Evolutionary conservation across 2,888 invertebrate species (phyloP), one percentile per base, ranked within the genome.

Genomic region (Megamerina dolium): DNA sequence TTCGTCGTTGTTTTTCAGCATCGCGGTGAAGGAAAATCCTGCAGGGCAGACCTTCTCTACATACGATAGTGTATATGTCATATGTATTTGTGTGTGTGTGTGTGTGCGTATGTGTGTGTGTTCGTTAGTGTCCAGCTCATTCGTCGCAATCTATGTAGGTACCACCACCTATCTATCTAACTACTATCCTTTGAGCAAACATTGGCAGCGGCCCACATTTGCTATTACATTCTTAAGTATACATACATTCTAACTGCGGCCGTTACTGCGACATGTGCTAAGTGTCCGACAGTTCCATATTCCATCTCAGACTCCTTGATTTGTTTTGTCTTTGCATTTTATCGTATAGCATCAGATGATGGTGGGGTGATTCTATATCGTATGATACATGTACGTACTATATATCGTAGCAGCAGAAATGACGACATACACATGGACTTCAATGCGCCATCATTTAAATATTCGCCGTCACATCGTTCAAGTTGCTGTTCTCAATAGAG

Each of bases 221-320:
- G 45, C 31, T 31, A 16, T 42, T 38, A 41, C 46, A 42, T 46
- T 48, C 45, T 45, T 43, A 35, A 40, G 43, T 41, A 31, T 40
- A 53, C 44, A 53, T 49, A 45, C 46, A 54, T 52, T 42, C 44
- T 43, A 43, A 49, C 51, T 54, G 49, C 49, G 48, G 51, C 49
- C 51, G 46, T 43, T 48, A 46, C 43, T 46, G 53, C 53, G 50
- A 51, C 51, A 49, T 51, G 35, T 44, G 39, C 44, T 21, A 23
- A 29, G 23, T 35, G 44, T 37, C 37, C 37, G 16, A 20, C 23
- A 23, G 23, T 23, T 23, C 23, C 10, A 6, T 10, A 23, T 10
- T 10, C 23, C 23, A 23, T 23, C 23, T 23, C 23, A 8, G 10
- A 8, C 10, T 23, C 23, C 23, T 23, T 23, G 23, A 6, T 23